Conservation (phyloP, 2,797 vertebrate species). For the Lacerta viridis region DNA sequence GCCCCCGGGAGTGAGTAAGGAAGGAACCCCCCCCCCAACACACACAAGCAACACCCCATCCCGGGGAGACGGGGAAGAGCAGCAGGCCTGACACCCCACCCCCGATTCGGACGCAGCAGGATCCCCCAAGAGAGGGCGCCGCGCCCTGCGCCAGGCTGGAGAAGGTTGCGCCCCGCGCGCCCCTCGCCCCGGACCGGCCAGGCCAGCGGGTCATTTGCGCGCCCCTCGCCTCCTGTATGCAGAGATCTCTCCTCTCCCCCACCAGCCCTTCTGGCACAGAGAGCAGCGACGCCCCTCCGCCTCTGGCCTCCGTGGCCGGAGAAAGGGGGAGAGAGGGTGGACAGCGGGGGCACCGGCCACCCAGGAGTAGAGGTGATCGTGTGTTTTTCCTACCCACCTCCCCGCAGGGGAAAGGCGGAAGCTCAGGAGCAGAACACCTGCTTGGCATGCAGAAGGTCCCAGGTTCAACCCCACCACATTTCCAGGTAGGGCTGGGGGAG, state of each 20-base stretch:
- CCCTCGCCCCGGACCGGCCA: not conserved
- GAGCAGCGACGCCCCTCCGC: not conserved
- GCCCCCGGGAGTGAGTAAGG: conserved; percentile 2
- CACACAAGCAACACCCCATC: not conserved
- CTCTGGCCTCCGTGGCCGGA: not conserved
- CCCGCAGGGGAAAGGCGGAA: too few relatives aligned
- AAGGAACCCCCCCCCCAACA: too few relatives aligned
- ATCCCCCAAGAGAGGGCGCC: not conserved
- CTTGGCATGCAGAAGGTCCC: not conserved
- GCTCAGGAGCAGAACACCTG: not conserved
- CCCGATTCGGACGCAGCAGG: not conserved
- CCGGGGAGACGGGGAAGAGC: not conserved
- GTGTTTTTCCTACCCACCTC: too few relatives aligned
- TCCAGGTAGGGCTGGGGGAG: too few relatives aligned
- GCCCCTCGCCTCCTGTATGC: too few relatives aligned
- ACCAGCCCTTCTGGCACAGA: too few relatives aligned
- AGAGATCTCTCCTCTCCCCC: too few relatives aligned
- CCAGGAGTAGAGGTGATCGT: too few relatives aligned
- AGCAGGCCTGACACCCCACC: not conserved
- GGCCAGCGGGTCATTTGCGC: too few relatives aligned
- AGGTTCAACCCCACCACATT: too few relatives aligned
- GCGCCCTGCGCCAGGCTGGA: not conserved
- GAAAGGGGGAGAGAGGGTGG: not conserved
- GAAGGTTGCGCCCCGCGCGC: not conserved
- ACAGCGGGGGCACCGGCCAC: too few relatives aligned